phyloP scores from a whole-genome alignment of 2,888 invertebrate genomes.

The Altica lythri region DNA sequence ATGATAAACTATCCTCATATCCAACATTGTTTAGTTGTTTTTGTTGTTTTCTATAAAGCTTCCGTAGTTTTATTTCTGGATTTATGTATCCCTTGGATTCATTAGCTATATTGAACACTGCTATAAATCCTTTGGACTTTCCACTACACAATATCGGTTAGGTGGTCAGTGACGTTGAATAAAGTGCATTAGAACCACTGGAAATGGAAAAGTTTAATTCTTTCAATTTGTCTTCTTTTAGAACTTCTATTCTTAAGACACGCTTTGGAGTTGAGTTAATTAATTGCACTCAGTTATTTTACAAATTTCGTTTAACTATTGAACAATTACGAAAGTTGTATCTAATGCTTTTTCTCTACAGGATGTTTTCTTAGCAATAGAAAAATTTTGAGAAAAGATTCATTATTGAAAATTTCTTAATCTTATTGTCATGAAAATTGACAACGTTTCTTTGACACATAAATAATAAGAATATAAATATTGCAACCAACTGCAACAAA shows the following conservation, averaged over 20 bases:
- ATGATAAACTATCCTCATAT: slow-evolving; percentile 29
- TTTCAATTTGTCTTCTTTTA: slow-evolving; percentile 51
- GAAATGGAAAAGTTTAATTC: slow-evolving; percentile 55
- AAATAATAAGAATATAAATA: too few relatives aligned
- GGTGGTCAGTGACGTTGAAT: slow-evolving; percentile 55
- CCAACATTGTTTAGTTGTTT: slow-evolving; percentile 41
- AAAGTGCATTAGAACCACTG: slow-evolving; percentile 52
- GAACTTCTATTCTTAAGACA: slow-evolving; percentile 44
- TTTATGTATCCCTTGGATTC: slow-evolving; percentile 54
- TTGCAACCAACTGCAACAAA: too few relatives aligned
- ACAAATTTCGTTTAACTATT: background rate
- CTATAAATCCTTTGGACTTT: slow-evolving; percentile 53
- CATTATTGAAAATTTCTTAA: too few relatives aligned
- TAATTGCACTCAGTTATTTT: slow-evolving; percentile 33
- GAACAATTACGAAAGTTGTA: background rate
- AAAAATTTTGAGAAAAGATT: too few relatives aligned
- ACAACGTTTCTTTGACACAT: too few relatives aligned
- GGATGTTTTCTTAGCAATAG: too few relatives aligned
- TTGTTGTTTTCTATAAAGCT: slow-evolving; percentile 44
- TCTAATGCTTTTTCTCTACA: too few relatives aligned
- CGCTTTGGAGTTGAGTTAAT: slow-evolving; percentile 42
- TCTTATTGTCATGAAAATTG: too few relatives aligned
- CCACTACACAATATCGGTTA: slow-evolving; percentile 54
- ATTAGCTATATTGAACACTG: slow-evolving; percentile 57
- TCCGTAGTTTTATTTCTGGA: slow-evolving; percentile 45